phyloP scores from a whole-genome alignment of 2,797 vertebrate genomes.

The Pseudocheirus occidentalis region DNA sequence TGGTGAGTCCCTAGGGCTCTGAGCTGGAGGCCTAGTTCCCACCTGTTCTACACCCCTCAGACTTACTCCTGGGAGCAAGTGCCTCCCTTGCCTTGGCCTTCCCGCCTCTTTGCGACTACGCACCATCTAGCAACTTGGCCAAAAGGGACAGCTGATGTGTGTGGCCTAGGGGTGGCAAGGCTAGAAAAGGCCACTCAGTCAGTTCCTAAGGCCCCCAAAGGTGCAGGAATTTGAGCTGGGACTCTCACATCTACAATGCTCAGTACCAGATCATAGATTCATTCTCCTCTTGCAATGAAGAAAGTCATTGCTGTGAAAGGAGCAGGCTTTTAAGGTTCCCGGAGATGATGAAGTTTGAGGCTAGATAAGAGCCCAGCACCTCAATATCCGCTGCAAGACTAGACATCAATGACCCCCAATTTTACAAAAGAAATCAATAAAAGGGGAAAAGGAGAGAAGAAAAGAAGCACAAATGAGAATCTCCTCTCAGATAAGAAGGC shows the following conservation, averaged over 20 bases:
- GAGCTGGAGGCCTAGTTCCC: not conserved
- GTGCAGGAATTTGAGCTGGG: not conserved
- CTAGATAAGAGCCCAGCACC: not conserved
- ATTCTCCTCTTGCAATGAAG: not conserved
- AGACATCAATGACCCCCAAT: not conserved
- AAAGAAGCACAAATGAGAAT: not conserved
- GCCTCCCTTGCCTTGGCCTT: not conserved
- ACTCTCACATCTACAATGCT: not conserved
- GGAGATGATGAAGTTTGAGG: not conserved
- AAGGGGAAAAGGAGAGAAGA: not conserved
- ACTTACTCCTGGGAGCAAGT: not conserved
- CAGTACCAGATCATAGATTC: not conserved
- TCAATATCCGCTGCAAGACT: not conserved
- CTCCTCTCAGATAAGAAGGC: not conserved
- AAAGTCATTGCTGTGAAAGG: not conserved
- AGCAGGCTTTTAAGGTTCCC: not conserved
- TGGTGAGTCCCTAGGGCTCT: not conserved
- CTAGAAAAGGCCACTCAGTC: not conserved
- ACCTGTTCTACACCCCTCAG: not conserved
- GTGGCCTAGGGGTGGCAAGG: not conserved
- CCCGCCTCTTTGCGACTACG: not conserved
- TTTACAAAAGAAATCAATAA: not conserved
- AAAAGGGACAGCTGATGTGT: no score
- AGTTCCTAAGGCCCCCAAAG: not conserved
- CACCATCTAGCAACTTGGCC: not conserved